Base-by-base conservation (phyloP, 2,888 invertebrate species). In the Oxytorus armatus region DNA sequence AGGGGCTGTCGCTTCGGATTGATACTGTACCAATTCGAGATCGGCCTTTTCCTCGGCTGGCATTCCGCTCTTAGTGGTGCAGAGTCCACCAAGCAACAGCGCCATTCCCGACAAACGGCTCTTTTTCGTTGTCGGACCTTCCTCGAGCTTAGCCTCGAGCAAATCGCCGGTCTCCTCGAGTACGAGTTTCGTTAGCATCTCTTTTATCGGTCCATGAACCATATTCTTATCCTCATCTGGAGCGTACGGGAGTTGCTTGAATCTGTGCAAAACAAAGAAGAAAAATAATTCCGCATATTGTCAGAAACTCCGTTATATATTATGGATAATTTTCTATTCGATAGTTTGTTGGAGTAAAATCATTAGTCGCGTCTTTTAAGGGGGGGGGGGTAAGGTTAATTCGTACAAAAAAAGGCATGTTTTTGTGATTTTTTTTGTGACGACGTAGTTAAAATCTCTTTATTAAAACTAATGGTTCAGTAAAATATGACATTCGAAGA, bases 181-280 rank as follows among this genome's bases (percentile, higher is more conserved):
- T 61, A 92, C 92, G 8, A 92, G 77, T 81, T 91, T 90, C 1
- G 88, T 89, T 4, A 93, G 85, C 89, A 92, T 91, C 57, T 92
- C 89, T 77, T 92, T 92, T 39, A 92, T 92, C 1, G 92, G 89
- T 14, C 85, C 86, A 1, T 90, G 87, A 11, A 92, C 89, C 61
- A 89, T 83, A 21, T 85, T 89, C 76, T 92, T 92, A 53, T 92
- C 92, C 79, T 92, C 92, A 21, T 93, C 92, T 1, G 90, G 89
- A 1, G 91, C 91, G 82, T 92, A 92, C 0, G 92, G 92, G n/a
- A 93, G 86, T 73, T 92, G 90, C 84, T 93, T 93, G 83, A 93
- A 93, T 79, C 92, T 92, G 57, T 11, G 68, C 42, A 44, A 39
- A 25, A 14, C 55, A 7, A 44, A 16, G 7, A 74, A 61, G 25